These are phyloP conservation scores for Mycteria americana DNA, from an alignment of 2,797 vertebrate genomes.

Conservation along the genomic window DNA sequence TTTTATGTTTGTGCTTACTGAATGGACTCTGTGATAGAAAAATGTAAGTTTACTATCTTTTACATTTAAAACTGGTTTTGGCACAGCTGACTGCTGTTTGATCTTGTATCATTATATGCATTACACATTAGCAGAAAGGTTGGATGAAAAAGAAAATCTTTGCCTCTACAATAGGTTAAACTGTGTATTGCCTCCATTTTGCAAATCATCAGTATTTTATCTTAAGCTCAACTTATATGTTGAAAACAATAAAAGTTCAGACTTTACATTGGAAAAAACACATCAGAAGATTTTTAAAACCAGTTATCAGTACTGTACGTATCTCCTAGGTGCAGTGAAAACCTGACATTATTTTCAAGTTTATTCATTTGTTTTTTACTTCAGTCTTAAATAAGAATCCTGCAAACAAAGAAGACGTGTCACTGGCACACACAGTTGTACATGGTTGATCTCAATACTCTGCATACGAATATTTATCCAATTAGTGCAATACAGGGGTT, in stretches of 20 bases:
- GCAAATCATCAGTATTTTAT: not conserved
- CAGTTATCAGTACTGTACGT: not conserved
- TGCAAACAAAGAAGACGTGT: not conserved
- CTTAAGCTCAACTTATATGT: not conserved
- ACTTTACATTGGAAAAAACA: rapidly evolving
- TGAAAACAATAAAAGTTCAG: not conserved
- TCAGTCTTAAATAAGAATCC: not conserved
- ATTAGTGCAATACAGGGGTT: not conserved
- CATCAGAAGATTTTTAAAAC: not conserved
- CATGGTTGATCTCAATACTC: not conserved
- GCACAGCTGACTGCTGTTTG: not conserved
- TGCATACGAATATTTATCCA: not conserved
- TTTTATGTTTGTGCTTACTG: not conserved
- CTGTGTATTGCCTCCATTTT: not conserved
- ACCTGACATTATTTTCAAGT: not conserved
- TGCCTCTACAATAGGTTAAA: not conserved
- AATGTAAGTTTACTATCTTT: not conserved
- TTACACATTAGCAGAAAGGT: not conserved
- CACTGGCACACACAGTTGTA: not conserved
- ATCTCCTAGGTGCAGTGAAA: not conserved
- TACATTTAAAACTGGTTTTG: not conserved
- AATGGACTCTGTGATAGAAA: not conserved
- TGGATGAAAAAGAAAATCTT: not conserved
- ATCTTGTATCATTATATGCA: not conserved
- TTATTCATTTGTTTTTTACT: not conserved